Evolutionary conservation across 2,888 invertebrate genomes (phyloP).

Genomic region (Drosophila cyrtoloma): DNA sequence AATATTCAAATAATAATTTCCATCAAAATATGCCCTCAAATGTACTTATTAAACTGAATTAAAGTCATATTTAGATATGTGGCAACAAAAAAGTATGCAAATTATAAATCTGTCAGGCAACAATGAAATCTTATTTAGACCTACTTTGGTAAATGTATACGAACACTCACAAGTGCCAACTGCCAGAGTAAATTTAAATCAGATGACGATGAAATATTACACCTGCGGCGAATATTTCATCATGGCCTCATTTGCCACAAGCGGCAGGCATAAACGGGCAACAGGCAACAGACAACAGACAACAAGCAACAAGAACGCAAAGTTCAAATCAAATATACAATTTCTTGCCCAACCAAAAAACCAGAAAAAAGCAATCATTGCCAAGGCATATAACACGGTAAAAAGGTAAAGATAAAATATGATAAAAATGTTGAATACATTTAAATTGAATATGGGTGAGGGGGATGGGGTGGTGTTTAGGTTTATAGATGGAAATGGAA

Average conservation of each 20-base stretch:
- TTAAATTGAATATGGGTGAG: slow-evolving; percentile 36
- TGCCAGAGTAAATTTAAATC: slow-evolving; percentile 65
- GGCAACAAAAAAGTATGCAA: slow-evolving; percentile 39
- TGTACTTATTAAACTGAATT: slow-evolving; percentile 12
- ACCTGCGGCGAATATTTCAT: slow-evolving; percentile 72
- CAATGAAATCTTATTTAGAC: slow-evolving; percentile 73
- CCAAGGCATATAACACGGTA: slow-evolving; percentile 19
- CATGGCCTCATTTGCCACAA: slow-evolving; percentile 48
- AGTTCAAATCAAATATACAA: slow-evolving; percentile 67
- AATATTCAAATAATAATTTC: background rate
- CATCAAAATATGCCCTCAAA: background rate
- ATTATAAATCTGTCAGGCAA: slow-evolving; percentile 57
- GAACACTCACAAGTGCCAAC: slow-evolving; percentile 36
- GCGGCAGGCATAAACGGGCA: slow-evolving; percentile 13
- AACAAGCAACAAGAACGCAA: slow-evolving; percentile 15
- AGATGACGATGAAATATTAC: slow-evolving; percentile 68
- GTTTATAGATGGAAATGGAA: slow-evolving; percentile 15
- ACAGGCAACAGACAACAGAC: slow-evolving; percentile 5
- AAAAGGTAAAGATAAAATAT: slow-evolving; percentile 47
- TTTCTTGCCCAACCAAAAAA: slow-evolving; percentile 46
- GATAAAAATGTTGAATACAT: slow-evolving; percentile 55
- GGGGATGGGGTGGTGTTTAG: background rate
- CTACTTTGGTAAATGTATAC: slow-evolving; percentile 5
- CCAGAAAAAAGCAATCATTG: slow-evolving; percentile 69
- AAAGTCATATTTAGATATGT: slow-evolving; percentile 1